Evolutionary conservation across 2,113 vertebrate species (phyloP), one percentile per base, ranked within the genome.

Genomic region (Pogona vitticeps): DNA sequence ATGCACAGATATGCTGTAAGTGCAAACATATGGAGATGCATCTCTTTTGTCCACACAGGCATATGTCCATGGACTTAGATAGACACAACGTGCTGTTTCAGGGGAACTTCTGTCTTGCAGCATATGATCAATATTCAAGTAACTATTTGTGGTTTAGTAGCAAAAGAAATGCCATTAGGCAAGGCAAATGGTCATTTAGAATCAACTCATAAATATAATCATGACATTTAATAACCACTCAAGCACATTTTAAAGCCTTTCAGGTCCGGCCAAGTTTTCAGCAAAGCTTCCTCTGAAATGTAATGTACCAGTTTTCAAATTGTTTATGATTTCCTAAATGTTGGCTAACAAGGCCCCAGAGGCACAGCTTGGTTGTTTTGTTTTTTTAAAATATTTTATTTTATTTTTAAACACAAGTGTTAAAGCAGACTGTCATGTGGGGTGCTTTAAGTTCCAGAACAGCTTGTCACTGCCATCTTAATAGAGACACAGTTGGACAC

Each of bases 401-500:
- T 17, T 61, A 61, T 61, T 31, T n/a, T 31, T 76, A 70, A 68
- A 88, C 72, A 73, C 84, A 80, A 93, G 88, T 85, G 93, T 92
- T 91, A 94, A 93, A 89, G 93, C 92, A 91, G 89, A 86, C 90
- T 92, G 91, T 94, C 93, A 88, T 7, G 0, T 80, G 38, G 14
- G 67, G 59, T 90, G 94, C 93, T 87, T 89, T 13, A 86, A 93
- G 94, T 89, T 76, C 89, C 90, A 1, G 17, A 71, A 88, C 77
- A 88, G 84, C 91, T 91, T 88, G 92, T 95, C 94, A 94, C 87
- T 77, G 59, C 90, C 92, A 75, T 89, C 92, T 84, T 89, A 87
- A 96, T 46, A 82, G 84, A 95, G 94, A 91, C 91, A 84, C 92
- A 72, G 90, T 75, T 90, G 95, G 96, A 96, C 94, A 90, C 6